A percentile compares a stretch with the other conserved stretches of the same genome.
These are phyloP conservation scores for Eonycteris spelaea DNA, from an alignment of 2,113 vertebrate genomes.

Conservation along the genomic window DNA sequence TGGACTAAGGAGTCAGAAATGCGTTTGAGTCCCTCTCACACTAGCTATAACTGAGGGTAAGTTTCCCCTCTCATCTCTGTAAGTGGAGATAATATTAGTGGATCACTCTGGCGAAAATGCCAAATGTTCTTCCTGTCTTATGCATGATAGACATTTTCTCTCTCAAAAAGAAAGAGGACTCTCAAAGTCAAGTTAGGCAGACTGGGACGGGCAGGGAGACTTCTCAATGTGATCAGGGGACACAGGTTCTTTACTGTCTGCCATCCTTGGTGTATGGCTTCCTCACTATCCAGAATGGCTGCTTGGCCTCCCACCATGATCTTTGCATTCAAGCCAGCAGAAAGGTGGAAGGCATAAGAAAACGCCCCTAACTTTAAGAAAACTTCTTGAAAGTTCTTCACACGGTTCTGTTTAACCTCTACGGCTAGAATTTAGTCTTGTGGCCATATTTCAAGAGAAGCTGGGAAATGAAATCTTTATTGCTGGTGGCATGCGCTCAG, in stretches of 20 bases:
- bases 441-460: not conserved
- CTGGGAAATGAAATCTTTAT: constrained; percentile 9
- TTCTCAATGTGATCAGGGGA: not conserved
- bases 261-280: not conserved
- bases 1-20: too few relatives aligned
- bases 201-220: not conserved
- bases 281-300: not conserved
- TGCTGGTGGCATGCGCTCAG: not conserved
- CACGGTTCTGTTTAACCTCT: not conserved
- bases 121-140: not conserved
- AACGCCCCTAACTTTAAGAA: not conserved
- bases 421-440: not conserved
- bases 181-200: not conserved
- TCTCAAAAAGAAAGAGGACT: not conserved
- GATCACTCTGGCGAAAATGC: not conserved
- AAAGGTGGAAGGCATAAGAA: not conserved
- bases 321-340: not conserved
- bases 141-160: not conserved
- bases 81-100: not conserved
- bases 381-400: not conserved
- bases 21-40: not conserved
- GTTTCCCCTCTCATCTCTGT: not conserved
- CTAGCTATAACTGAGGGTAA: not conserved
- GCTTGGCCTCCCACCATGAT: not conserved
- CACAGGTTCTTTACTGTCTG: not conserved